phyloP scores from a whole-genome alignment of 2,888 invertebrate genomes.

The Schizotus pectinicornis region DNA sequence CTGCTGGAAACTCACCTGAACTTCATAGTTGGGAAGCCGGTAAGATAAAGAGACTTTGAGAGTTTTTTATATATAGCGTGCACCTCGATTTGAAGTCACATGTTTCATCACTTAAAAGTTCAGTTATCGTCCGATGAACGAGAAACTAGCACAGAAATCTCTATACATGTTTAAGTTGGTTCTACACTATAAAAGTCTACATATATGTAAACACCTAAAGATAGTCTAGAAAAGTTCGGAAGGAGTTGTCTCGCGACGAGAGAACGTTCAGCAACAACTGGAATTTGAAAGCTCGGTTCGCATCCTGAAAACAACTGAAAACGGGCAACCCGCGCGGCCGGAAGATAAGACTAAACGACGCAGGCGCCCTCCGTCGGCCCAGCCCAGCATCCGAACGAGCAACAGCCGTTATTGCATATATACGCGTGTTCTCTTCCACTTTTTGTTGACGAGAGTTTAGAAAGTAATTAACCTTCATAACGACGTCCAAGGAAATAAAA shows the following conservation, averaged over 20 bases:
- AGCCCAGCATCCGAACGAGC: conserved; percentile 30
- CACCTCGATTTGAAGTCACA: conserved; percentile 20
- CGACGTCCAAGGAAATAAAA: not conserved
- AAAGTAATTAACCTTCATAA: not conserved
- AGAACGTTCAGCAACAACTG: conserved; percentile 24
- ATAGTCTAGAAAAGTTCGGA: conserved; percentile 11
- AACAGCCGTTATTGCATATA: conserved; percentile 9
- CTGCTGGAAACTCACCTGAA: conserved; percentile 13
- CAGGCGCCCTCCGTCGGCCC: conserved; percentile 26
- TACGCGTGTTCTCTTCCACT: not conserved
- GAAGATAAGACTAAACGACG: conserved; percentile 29
- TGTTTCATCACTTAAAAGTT: conserved; percentile 16
- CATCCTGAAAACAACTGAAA: conserved; percentile 34
- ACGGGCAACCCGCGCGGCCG: conserved; percentile 29
- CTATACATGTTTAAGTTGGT: conserved; percentile 1
- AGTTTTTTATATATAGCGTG: conserved; percentile 11
- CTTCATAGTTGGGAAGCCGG: conserved; percentile 1
- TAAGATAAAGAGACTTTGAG: conserved; percentile 1
- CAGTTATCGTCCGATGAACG: not conserved
- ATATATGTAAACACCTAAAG: conserved; percentile 12
- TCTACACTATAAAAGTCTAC: not conserved
- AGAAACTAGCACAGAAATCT: conserved; percentile 6
- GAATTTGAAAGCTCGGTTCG: conserved; percentile 28
- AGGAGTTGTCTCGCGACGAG: conserved; percentile 18
- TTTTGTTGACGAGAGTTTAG: not conserved